Evolutionary conservation across 2,888 invertebrate species (phyloP), one percentile per base, ranked within the genome.

Genomic region (Cyaniris semiargus): DNA sequence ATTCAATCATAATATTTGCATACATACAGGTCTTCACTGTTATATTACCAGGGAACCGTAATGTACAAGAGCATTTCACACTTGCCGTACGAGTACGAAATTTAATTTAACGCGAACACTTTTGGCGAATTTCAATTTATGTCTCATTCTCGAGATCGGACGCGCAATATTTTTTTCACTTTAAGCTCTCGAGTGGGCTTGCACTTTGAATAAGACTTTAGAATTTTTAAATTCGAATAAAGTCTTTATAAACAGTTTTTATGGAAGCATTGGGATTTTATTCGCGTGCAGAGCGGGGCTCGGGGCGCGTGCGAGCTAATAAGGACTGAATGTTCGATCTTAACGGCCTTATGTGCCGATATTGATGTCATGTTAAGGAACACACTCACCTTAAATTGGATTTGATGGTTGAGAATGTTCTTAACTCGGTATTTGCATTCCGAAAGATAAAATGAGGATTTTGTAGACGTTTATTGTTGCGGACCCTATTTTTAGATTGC

Each of bases 201-300:
- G 78, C 77, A 77, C 79, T 84, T 85, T 92, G 90, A 92, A 88
- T 93, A 92, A 92, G 92, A 90, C 89, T 90, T 93, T 90, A 93
- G 90, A 90, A 92, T 90, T 91, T 90, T 92, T 90, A 90, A 93
- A 91, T 80, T 86, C 86, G 83, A 87, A 91, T 92, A 91, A 92
- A 92, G 91, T 90, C 91, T 92, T 91, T 91, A 92, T 92, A 93
- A 92, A 89, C 85, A 85, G 87, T 90, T 86, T 92, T 93, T 92
- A 93, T 92, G 89, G 89, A 86, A 85, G 88, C 85, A 86, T 89
- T 89, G 88, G 89, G 89, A 88, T 91, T 89, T 91, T 93, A 93
- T 93, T 91, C 89, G 87, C 89, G 91, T 90, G 86, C 87, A 84
- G 85, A 90, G 91, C 92, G 90, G 90, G 89, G 86, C 85, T 83